Conservation (phyloP, 2,113 vertebrate genomes). For the Progne subis region DNA sequence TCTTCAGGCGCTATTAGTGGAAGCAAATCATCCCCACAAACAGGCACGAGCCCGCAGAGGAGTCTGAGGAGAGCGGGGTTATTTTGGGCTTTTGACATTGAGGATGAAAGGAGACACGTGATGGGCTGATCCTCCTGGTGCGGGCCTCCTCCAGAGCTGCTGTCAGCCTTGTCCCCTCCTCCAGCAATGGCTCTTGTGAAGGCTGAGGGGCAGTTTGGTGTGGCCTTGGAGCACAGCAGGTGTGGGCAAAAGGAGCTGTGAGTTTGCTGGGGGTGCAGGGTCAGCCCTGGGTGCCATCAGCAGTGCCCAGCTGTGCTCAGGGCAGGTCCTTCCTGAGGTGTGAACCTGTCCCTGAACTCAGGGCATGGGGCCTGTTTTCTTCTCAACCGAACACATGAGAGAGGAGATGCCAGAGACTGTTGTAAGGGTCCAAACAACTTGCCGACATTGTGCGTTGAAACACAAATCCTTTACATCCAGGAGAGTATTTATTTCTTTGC, state of each 20-base stretch:
- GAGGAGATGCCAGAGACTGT: neutral
- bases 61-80: neutral
- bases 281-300: neutral
- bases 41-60: neutral
- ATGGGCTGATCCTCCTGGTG: neutral
- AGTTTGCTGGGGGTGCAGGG: accelerated
- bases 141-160: neutral
- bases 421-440: neutral
- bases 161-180: neutral
- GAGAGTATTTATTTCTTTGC: neutral
- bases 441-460: accelerated
- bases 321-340: neutral
- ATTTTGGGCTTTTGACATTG: neutral
- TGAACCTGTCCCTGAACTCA: neutral
- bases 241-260: neutral
- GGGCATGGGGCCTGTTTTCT: neutral
- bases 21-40: neutral
- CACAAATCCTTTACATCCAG: neutral
- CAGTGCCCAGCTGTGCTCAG: neutral
- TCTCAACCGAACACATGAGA: neutral
- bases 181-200: neutral
- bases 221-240: neutral
- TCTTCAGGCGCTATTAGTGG: conserved; percentile 46
- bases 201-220: neutral
- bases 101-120: neutral